A percentile compares a stretch with the other conserved stretches of the same genome.
These are phyloP conservation scores for Ctenopoma kingsleyae DNA, from an alignment of 2,797 vertebrate species.

Conservation along the genomic window DNA sequence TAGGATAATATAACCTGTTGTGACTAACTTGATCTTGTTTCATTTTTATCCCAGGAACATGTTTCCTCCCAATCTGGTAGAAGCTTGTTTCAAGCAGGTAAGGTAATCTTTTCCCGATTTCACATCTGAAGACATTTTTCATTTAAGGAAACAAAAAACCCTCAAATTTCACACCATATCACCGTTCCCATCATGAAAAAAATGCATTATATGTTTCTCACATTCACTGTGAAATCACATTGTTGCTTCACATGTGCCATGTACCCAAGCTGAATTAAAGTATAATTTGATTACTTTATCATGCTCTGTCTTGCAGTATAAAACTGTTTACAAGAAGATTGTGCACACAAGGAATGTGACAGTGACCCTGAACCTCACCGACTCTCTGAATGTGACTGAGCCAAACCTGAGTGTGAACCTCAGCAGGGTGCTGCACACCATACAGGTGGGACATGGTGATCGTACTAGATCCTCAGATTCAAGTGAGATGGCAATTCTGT, in stretches of 20 bases:
- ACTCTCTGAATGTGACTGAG: constrained; percentile 80
- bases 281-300: not conserved
- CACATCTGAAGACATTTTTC: not conserved
- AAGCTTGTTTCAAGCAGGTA: constrained; percentile 99
- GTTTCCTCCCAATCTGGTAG: constrained; percentile 97
- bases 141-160: not conserved
- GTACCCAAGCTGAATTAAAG: not conserved
- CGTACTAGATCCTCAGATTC: not conserved
- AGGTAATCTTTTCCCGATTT: constrained; percentile 33
- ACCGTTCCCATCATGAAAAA: not conserved
- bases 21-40: not conserved
- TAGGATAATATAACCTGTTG: not conserved
- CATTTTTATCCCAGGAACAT: constrained; percentile 89
- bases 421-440: constrained; percentile 85
- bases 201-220: too few relatives aligned
- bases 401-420: constrained; percentile 82
- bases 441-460: constrained; percentile 76
- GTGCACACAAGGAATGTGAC: constrained; percentile 86
- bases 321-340: constrained; percentile 92
- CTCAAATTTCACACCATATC: not conserved
- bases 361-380: constrained; percentile 77
- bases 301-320: constrained; percentile 87
- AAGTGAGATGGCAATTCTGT: not conserved
- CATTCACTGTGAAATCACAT: not conserved
- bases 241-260: not conserved